Evolutionary conservation across 1,140 invertebrate genomes (phyloP).

Genomic region (Meloidogyne chitwoodi): DNA sequence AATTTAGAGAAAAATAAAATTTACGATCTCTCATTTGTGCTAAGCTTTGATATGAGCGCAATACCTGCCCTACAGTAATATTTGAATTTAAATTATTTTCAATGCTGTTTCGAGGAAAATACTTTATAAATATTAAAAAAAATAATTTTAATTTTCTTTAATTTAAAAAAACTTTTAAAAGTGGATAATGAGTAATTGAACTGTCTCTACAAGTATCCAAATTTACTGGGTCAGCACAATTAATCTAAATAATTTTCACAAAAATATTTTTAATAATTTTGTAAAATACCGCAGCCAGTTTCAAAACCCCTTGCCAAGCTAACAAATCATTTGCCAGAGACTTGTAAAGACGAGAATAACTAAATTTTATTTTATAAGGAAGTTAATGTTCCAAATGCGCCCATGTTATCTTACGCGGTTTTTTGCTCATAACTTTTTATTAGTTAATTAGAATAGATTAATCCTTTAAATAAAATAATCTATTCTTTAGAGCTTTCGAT

Average conservation of each 20-base stretch:
- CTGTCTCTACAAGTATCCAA: slow-evolving; percentile 49
- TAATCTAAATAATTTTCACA: slow-evolving; percentile 39
- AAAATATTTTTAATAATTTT: background rate
- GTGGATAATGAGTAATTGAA: slow-evolving; percentile 49
- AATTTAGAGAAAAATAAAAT: background rate
- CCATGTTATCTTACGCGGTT: too few relatives aligned
- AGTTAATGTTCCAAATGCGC: too few relatives aligned
- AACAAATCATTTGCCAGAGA: slow-evolving; percentile 47
- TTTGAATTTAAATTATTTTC: slow-evolving; percentile 36
- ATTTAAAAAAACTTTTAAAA: slow-evolving; percentile 41
- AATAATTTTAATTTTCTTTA: slow-evolving; percentile 19
- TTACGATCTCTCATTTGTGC: slow-evolving; percentile 54
- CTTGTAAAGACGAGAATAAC: slow-evolving; percentile 38
- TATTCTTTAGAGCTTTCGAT: too few relatives aligned
- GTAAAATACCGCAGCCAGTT: slow-evolving; percentile 39
- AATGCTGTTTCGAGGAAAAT: slow-evolving; percentile 54
- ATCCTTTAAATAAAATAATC: too few relatives aligned
- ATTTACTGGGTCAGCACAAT: slow-evolving; percentile 58
- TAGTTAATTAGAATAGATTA: too few relatives aligned
- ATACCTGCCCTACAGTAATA: background rate
- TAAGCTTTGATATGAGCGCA: slow-evolving; percentile 50
- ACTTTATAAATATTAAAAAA: slow-evolving; percentile 42
- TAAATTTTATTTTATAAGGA: background rate
- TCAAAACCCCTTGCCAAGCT: slow-evolving; percentile 49
- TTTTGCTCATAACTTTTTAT: too few relatives aligned